Evolutionary conservation across 2,888 invertebrate genomes (phyloP).

Genomic region (Morpho deidamia): DNA sequence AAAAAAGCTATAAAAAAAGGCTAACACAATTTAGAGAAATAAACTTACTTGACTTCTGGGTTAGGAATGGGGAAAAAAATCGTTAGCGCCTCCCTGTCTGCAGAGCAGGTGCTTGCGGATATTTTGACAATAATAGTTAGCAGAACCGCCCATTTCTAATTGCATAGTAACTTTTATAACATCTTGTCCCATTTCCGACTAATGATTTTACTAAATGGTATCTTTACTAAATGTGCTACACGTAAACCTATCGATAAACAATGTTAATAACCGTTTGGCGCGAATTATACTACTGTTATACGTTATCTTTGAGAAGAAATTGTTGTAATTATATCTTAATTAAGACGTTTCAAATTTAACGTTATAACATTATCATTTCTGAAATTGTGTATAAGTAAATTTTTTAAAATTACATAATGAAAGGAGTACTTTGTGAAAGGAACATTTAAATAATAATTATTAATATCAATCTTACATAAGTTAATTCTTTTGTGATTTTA

Average conservation of each 20-base stretch:
- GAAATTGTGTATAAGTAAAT: too few species aligned
- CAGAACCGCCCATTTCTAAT: constrained; percentile 68
- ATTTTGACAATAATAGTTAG: constrained; percentile 76
- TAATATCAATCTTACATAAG: too few species aligned
- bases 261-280: constrained; percentile 35
- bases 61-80: constrained; percentile 30
- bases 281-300: constrained; percentile 12
- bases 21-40: constrained; percentile 4
- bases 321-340: background rate
- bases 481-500: too few species aligned
- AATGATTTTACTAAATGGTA: constrained; percentile 39
- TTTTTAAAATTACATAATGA: too few species aligned
- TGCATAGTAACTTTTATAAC: constrained; percentile 52
- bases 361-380: too few species aligned
- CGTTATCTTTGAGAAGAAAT: background rate
- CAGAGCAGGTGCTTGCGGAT: constrained; percentile 65
- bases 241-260: constrained; percentile 41
- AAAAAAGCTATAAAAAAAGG: background rate
- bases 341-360: background rate
- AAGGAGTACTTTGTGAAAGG: too few species aligned
- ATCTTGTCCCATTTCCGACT: constrained; percentile 64
- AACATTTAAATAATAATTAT: too few species aligned
- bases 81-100: constrained; percentile 67
- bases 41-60: constrained; percentile 10
- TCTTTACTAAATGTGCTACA: constrained; percentile 46